Evolutionary conservation across 2,113 vertebrate genomes (phyloP).

Genomic region (Neolamprologus toae): DNA sequence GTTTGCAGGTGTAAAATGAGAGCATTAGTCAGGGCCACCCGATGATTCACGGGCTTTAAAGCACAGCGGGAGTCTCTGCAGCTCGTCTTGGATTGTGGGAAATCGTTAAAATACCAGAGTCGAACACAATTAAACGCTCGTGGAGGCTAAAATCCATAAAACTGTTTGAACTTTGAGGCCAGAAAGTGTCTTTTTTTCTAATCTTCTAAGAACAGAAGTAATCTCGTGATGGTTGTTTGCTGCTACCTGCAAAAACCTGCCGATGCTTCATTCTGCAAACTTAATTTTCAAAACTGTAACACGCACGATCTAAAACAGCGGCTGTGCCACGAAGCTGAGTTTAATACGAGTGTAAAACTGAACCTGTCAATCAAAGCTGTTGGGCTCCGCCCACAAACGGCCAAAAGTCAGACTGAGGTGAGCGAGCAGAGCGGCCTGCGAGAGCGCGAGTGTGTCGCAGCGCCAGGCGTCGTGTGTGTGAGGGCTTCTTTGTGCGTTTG

Average conservation of each 20-base stretch:
- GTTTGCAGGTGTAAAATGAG: background rate
- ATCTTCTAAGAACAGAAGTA: rapidly evolving
- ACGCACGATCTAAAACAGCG: rapidly evolving
- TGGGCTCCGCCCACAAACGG: rapidly evolving
- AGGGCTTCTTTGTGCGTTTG: background rate
- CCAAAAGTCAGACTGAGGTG: background rate
- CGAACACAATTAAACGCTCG: background rate
- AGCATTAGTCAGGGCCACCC: background rate
- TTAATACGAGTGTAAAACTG: background rate
- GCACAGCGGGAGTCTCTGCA: background rate
- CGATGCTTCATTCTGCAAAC: background rate
- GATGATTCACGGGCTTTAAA: background rate
- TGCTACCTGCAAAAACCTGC: background rate
- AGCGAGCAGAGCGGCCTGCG: background rate
- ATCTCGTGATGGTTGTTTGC: rapidly evolving
- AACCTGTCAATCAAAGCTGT: rapidly evolving
- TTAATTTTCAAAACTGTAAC: rapidly evolving
- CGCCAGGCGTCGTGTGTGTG: rapidly evolving
- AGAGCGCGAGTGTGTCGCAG: rapidly evolving
- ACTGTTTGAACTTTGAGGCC: background rate
- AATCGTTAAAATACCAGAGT: background rate
- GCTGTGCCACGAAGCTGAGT: rapidly evolving
- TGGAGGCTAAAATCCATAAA: background rate
- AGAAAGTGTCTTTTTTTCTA: background rate
- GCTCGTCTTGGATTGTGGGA: background rate